A percentile compares a stretch with the other conserved stretches of the same genome.
phyloP scores from a whole-genome alignment of 2,113 vertebrate genomes.

The Platysteira castanea region DNA sequence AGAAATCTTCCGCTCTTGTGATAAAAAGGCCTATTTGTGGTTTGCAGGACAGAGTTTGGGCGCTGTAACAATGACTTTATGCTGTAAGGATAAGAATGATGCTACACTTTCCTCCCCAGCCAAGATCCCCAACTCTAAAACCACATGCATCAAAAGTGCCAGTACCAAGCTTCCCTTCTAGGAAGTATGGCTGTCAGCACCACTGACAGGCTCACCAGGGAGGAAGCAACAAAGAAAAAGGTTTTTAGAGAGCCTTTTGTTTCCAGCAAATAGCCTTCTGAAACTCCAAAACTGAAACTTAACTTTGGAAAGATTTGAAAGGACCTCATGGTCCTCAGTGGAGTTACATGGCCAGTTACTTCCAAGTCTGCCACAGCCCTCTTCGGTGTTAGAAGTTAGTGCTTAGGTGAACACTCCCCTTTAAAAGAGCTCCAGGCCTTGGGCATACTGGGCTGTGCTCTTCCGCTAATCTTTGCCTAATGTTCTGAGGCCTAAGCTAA shows the following conservation, averaged over 20 bases:
- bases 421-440: neutral
- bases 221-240: neutral
- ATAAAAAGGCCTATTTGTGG: neutral
- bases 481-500: neutral
- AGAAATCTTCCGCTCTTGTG: neutral
- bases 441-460: neutral
- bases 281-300: neutral
- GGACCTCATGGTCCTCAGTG: rapidly evolving
- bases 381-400: neutral
- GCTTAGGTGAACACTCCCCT: rapidly evolving
- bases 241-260: neutral
- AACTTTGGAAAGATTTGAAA: neutral
- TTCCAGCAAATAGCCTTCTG: neutral
- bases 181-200: rapidly evolving
- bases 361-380: neutral
- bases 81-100: neutral
- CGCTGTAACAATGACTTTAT: neutral
- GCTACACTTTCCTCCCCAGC: neutral
- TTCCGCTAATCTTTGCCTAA: neutral
- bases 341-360: neutral
- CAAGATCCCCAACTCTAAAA: neutral
- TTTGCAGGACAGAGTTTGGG: neutral
- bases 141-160: neutral
- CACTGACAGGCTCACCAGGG: neutral
- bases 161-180: neutral